Conservation (phyloP, 1,140 invertebrate species). For the Cryptotermes secundus region DNA sequence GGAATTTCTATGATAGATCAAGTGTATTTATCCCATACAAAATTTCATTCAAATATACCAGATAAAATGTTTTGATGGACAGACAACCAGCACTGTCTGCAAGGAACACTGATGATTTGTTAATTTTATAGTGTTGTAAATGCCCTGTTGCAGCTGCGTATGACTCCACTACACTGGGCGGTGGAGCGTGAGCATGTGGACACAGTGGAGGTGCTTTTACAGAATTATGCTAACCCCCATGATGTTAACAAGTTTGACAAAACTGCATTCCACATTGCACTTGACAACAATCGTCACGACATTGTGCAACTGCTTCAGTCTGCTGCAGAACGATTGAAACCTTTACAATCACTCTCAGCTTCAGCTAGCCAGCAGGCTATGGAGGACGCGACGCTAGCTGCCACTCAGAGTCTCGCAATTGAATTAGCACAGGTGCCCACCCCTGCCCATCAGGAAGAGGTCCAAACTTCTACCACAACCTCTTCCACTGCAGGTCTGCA, state of each 20-base stretch:
- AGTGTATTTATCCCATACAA: no score
- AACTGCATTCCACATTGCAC: conserved; percentile 76
- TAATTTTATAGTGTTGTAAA: background rate
- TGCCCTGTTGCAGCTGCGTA: conserved; percentile 64
- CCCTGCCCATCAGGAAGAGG: conserved; percentile 34
- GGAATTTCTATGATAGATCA: no score
- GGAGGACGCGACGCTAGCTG: conserved; percentile 33
- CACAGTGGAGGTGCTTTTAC: conserved; percentile 68
- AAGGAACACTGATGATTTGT: background rate
- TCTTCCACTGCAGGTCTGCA: conserved; percentile 55
- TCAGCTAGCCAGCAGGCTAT: conserved; percentile 21
- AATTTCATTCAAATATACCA: no score
- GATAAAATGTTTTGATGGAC: no score
- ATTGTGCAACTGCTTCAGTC: conserved; percentile 45
- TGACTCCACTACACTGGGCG: conserved; percentile 95
- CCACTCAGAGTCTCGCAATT: conserved; percentile 33
- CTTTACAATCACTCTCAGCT: background rate
- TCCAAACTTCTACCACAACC: conserved; percentile 57
- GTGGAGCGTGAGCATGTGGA: conserved; percentile 77
- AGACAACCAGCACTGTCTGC: background rate
- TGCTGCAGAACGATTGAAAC: background rate
- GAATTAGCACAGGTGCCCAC: conserved; percentile 35
- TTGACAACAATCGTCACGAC: conserved; percentile 61
- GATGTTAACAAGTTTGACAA: conserved; percentile 80
- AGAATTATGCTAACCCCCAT: conserved; percentile 68